Conservation (phyloP, 2,888 invertebrate species). For the Idaea biselata region DNA sequence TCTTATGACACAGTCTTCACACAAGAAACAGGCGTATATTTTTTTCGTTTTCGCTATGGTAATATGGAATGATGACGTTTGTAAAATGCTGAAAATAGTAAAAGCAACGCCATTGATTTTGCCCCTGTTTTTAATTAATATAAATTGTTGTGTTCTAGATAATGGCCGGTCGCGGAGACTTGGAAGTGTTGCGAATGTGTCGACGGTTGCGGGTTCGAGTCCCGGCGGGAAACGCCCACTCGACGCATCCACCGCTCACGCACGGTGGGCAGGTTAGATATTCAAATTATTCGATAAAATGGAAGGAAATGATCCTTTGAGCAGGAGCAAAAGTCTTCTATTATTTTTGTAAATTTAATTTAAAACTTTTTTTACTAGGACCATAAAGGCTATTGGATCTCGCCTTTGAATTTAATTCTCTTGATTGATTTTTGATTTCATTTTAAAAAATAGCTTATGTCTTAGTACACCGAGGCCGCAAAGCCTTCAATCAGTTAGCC, state of each 20-base stretch:
- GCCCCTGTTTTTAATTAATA: not conserved
- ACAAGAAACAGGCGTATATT: too few relatives aligned
- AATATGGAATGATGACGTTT: too few relatives aligned
- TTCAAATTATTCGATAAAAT: not conserved
- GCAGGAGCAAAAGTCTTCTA: not conserved
- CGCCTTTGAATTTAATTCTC: too few relatives aligned
- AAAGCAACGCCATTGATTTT: not conserved
- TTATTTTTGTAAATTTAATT: not conserved
- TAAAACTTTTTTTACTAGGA: too few relatives aligned
- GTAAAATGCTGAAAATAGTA: not conserved
- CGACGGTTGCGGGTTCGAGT: slow-evolving; percentile 91
- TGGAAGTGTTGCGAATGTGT: slow-evolving; percentile 89
- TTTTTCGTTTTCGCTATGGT: too few relatives aligned
- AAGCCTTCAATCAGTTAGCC: too few relatives aligned
- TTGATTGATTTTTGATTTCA: too few relatives aligned
- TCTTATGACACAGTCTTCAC: too few relatives aligned
- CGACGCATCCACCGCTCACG: slow-evolving; percentile 84
- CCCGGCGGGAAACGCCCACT: slow-evolving; percentile 59
- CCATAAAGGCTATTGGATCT: too few relatives aligned
- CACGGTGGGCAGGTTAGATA: slow-evolving; percentile 77
- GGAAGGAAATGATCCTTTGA: not conserved
- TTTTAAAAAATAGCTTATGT: too few relatives aligned
- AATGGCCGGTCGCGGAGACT: slow-evolving; percentile 97
- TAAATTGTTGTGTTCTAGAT: slow-evolving; percentile 72
- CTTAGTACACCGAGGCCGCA: too few relatives aligned